Conservation (phyloP, 2,888 invertebrate species). For the Eupithecia tripunctaria region DNA sequence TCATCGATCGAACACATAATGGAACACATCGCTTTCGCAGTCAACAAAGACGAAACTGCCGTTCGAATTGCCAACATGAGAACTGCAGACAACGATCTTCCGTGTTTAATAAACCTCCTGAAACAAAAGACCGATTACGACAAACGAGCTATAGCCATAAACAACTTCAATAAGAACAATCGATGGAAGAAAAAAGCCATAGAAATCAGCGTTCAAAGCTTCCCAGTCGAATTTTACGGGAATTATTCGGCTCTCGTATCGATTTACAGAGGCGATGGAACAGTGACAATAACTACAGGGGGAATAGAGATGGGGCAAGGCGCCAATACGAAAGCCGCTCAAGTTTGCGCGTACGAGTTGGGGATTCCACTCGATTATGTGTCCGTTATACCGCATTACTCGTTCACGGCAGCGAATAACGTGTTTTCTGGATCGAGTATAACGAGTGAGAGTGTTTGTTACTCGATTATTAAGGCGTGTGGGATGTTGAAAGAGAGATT, state of each 20-base stretch:
- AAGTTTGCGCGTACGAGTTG: slow-evolving; percentile 89
- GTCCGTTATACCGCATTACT: slow-evolving; percentile 85
- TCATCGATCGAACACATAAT: slow-evolving; percentile 86
- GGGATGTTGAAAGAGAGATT: slow-evolving; percentile 83
- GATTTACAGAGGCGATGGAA: slow-evolving; percentile 88
- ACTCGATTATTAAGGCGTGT: slow-evolving; percentile 85
- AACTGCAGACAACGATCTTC: slow-evolving; percentile 70
- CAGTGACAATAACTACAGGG: slow-evolving; percentile 88
- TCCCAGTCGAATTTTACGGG: slow-evolving; percentile 82
- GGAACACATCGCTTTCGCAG: slow-evolving; percentile 86
- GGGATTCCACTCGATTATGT: slow-evolving; percentile 87
- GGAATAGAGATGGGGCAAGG: slow-evolving; percentile 92
- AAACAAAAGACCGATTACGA: slow-evolving; percentile 83
- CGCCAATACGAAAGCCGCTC: slow-evolving; percentile 90
- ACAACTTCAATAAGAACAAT: slow-evolving; percentile 86
- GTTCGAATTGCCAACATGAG: slow-evolving; percentile 85
- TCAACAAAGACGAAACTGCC: slow-evolving; percentile 84
- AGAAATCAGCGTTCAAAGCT: slow-evolving; percentile 87
- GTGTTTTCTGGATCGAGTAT: slow-evolving; percentile 87
- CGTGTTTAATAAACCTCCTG: slow-evolving; percentile 82
- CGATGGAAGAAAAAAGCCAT: slow-evolving; percentile 91
- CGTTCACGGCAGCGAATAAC: slow-evolving; percentile 85
- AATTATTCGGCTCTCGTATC: slow-evolving; percentile 86
- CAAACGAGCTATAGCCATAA: slow-evolving; percentile 74
- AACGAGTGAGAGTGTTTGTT: slow-evolving; percentile 86